Evolutionary conservation across 2,888 invertebrate genomes (phyloP), one percentile per base, ranked within the genome.

Genomic region (Andrena dorsata): DNA sequence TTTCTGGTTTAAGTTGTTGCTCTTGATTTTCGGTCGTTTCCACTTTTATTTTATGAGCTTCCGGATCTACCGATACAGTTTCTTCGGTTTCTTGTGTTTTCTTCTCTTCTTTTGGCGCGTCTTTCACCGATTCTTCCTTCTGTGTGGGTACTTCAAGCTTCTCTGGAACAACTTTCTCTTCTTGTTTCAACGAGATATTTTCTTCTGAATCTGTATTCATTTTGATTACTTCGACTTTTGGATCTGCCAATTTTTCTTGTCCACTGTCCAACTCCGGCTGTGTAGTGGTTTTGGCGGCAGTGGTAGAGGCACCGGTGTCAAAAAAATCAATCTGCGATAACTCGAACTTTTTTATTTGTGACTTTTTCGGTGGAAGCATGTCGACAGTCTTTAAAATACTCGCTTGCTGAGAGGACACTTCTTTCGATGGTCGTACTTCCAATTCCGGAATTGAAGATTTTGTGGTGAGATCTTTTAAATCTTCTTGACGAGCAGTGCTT

Each of bases 281-380:
- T 49, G 56, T 16, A 23, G 47, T 58, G 20, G 47, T 5, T 74
- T 81, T 73, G 65, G 63, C 79, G 68, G 53, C 30, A 6, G 82
- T 61, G 20, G 60, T 32, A 6, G 82, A 64, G 20, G 60, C 41
- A 64, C 79, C 71, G 23, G 68, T 85, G 16, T 90, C 91, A 65
- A 90, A 86, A 70, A 89, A 84, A 86, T 93, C 92, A 60, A 91
- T 86, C 80, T 92, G 92, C 0, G 93, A 92, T 13, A 91, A 80
- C 69, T 94, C 93, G 76, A 93, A 93, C 69, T 93, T 93, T 73
- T 94, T 94, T n/a, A 93, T 93, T 70, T 93, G 93, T 2, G 92
- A 93, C 35, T 93, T 93, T 63, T 93, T 93, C 10, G 93, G 93
- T 2, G 93, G 93, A 6, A 93, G 70, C 74, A 90, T 90, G 8